Conservation (phyloP, 2,888 invertebrate genomes). For the Phragmatobia fuliginosa region DNA sequence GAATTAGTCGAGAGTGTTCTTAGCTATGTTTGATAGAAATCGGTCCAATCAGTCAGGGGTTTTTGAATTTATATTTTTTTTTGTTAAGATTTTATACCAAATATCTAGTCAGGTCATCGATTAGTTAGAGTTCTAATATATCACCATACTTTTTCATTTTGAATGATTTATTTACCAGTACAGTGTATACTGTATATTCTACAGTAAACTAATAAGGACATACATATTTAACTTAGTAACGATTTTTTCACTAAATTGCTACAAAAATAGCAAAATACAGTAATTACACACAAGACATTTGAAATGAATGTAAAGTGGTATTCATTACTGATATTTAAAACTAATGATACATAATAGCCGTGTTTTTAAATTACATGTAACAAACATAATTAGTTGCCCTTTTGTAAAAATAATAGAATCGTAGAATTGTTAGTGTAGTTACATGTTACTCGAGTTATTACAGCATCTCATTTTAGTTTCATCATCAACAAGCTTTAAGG, state of each 20-base stretch:
- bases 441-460: too few relatives aligned
- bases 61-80: background rate
- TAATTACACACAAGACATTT: background rate
- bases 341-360: background rate
- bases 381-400: background rate
- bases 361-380: background rate
- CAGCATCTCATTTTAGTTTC: too few relatives aligned
- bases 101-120: background rate
- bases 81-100: background rate
- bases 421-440: too few relatives aligned
- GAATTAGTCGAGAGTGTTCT: too few relatives aligned
- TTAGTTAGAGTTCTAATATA: background rate
- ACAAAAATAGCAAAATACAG: background rate
- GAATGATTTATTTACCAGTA: background rate
- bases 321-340: background rate
- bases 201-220: background rate
- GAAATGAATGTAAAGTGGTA: background rate
- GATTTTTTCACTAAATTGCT: background rate
- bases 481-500: too few relatives aligned
- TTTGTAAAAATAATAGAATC: background rate
- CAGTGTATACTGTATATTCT: background rate
- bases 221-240: background rate
- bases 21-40: too few relatives aligned
- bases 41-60: too few relatives aligned
- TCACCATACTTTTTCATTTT: background rate